Conservation (phyloP, 2,888 invertebrate genomes). For the Slavum lentiscoides region DNA sequence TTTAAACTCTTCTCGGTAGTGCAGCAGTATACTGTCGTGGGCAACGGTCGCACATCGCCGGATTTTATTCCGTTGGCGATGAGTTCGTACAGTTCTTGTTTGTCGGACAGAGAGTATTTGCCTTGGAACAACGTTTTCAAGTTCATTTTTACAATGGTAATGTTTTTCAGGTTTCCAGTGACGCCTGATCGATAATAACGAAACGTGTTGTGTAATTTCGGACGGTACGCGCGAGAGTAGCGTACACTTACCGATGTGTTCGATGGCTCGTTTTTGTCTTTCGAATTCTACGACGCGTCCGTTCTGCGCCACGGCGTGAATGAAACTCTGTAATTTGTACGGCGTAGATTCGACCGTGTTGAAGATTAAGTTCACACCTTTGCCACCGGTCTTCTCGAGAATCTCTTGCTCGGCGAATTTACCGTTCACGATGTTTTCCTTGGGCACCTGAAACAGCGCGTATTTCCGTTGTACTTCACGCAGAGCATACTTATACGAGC, state of each 20-base stretch:
- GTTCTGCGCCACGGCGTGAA: conserved; percentile 44
- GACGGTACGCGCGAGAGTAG: neutral
- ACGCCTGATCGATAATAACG: conserved; percentile 34
- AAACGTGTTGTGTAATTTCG: neutral
- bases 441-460: conserved; percentile 65
- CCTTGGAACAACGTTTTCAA: conserved; percentile 47
- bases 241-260: conserved; percentile 40
- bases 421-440: conserved; percentile 82
- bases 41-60: conserved; percentile 51
- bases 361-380: conserved; percentile 90
- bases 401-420: conserved; percentile 88
- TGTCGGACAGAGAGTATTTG: conserved; percentile 17
- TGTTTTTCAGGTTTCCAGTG: conserved; percentile 51
- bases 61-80: conserved; percentile 51
- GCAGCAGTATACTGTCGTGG: conserved; percentile 16
- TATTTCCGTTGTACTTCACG: neutral
- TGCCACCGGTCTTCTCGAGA: conserved; percentile 79
- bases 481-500: neutral
- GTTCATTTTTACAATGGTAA: conserved; percentile 48
- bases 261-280: conserved; percentile 30
- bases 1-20: conserved; percentile 22
- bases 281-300: conserved; percentile 52
- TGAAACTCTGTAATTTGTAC: conserved; percentile 43
- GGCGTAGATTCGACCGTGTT: conserved; percentile 82
- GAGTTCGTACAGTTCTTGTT: conserved; percentile 39